A percentile compares a stretch with the other conserved stretches of the same genome.
These are phyloP conservation scores for Phacellophora camtschatica DNA, from an alignment of 30 jellyfish, hydroid and myxozoan genomes.

Conservation along the genomic window DNA sequence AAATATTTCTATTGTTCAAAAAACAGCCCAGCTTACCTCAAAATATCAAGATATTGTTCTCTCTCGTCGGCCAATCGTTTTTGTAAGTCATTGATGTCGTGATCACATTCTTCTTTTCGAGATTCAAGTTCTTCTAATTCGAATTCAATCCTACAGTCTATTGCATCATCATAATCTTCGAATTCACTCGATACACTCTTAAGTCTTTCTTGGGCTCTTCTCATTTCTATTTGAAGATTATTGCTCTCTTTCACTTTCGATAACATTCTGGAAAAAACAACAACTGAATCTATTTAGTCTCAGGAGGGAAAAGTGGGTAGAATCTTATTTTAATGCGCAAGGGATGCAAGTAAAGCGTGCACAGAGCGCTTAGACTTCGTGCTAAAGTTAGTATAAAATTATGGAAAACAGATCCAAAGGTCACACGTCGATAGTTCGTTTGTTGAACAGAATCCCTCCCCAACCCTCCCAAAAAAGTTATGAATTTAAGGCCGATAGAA, in stretches of 20 bases:
- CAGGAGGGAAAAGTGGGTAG: too few relatives aligned
- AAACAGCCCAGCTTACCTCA: slow-evolving; percentile 51
- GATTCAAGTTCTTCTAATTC: slow-evolving; percentile 61
- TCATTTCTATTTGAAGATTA: slow-evolving; percentile 35
- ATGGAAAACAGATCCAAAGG: too few relatives aligned
- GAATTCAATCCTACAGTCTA: slow-evolving; percentile 36
- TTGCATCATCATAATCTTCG: slow-evolving; percentile 55
- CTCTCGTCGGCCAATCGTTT: slow-evolving; percentile 66
- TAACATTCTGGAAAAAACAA: slow-evolving; percentile 48
- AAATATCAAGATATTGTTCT: slow-evolving; percentile 70
- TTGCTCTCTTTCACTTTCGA: slow-evolving; percentile 69
- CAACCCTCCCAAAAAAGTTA: neutral
- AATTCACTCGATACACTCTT: slow-evolving; percentile 46
- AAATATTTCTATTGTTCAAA: too few relatives aligned
- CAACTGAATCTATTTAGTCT: too few relatives aligned
- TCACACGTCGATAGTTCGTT: too few relatives aligned
- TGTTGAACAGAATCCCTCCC: too few relatives aligned
- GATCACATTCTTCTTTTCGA: slow-evolving; percentile 65
- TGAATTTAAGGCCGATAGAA: neutral
- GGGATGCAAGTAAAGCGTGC: too few relatives aligned
- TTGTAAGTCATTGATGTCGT: slow-evolving; percentile 42
- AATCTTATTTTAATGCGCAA: too few relatives aligned
- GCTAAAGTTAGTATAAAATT: too few relatives aligned
- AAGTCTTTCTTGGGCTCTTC: slow-evolving; percentile 43
- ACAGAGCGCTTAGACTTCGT: too few relatives aligned